Base-by-base conservation (phyloP, 2,113 vertebrate genomes). In the Accipiter cooperii region DNA sequence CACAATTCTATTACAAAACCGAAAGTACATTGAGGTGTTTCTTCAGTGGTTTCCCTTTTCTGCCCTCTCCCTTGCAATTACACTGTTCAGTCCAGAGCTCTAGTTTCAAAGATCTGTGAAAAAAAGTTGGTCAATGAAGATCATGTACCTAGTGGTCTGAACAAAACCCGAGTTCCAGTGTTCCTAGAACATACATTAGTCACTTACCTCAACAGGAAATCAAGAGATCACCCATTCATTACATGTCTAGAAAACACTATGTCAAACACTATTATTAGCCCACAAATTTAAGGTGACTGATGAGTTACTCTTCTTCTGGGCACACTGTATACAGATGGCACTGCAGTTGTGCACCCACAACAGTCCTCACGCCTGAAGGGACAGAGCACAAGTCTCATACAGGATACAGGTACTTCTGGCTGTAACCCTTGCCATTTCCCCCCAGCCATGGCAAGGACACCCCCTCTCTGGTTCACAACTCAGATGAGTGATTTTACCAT, bases 171-270 rank as follows among this genome's bases (percentile, higher is more conserved):
- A 33, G 74, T 1, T 40, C 71, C 52, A 36, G 4, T 10, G 1
- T 1, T 38, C 51, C 57, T 12, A 14, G 34, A 63, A 47, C 12
- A 26, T 3, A 24, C 28, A 5, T 10, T 5, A 4, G 16, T 10
- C 57, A 8, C 29, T 51, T 4, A 25, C n/a, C 9, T 24, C 55
- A 26, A 11, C 1, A 31, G 57, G 55, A 70, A 36, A 25, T 5
- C 75, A 64, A 64, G 33, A 76, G 83, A 76, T 84, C 75, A 46
- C 21, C 42, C 5, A 1, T 12, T 66, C 34, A 5, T 10, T 9
- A 5, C 1, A 0, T 1, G 9, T 7, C 51, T 13, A 58, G 52
- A n/a, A 69, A 44, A 28, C 60, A 5, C 17, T 6, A 6, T 2
- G 18, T 9, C 84, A 61, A 75, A 21, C 5, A 2, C 47, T 36